phyloP scores from a whole-genome alignment of 1,140 invertebrate species.

The Panagrolaimus sp. region DNA sequence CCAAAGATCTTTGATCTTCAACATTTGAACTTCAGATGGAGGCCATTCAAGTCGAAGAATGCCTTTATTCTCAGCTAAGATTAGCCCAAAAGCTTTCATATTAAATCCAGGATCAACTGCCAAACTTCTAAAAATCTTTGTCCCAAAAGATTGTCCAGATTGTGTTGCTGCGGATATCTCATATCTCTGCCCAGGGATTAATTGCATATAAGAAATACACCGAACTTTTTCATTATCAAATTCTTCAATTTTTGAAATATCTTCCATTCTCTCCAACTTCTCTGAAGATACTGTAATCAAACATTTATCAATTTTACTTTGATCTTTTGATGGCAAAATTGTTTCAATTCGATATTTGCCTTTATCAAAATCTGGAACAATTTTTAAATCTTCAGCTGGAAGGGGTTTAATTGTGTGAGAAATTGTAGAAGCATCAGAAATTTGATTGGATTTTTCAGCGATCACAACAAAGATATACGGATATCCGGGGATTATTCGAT shows the following conservation, averaged over 20 bases:
- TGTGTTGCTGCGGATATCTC: slow-evolving; percentile 48
- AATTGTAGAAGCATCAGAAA: slow-evolving; percentile 46
- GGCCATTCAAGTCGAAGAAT: slow-evolving; percentile 30
- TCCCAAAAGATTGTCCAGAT: slow-evolving; percentile 39
- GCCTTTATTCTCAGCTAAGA: slow-evolving; percentile 22
- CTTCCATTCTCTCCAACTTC: slow-evolving; percentile 31
- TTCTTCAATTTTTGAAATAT: slow-evolving; percentile 26
- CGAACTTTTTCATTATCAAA: slow-evolving; percentile 21
- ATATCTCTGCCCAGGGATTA: slow-evolving; percentile 49
- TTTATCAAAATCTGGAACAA: slow-evolving; percentile 48
- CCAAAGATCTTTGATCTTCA: slow-evolving; percentile 52
- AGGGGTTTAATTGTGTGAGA: slow-evolving; percentile 49
- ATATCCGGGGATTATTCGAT: slow-evolving; percentile 34
- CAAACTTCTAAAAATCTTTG: slow-evolving; percentile 41
- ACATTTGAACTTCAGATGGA: slow-evolving; percentile 42
- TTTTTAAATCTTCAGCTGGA: slow-evolving; percentile 41
- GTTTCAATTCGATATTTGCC: slow-evolving; percentile 40
- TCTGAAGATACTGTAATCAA: slow-evolving; percentile 37
- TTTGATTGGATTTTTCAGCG: slow-evolving; percentile 48
- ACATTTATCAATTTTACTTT: slow-evolving; percentile 34
- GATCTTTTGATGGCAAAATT: slow-evolving; percentile 32
- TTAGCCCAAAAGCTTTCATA: slow-evolving; percentile 52
- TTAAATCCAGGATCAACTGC: slow-evolving; percentile 55
- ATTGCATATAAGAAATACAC: slow-evolving; percentile 39
- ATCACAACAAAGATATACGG: slow-evolving; percentile 50